A percentile compares a stretch with the other conserved stretches of the same genome.
Conservation (phyloP, 2,113 vertebrate species). For the Corydoras maculifer region DNA sequence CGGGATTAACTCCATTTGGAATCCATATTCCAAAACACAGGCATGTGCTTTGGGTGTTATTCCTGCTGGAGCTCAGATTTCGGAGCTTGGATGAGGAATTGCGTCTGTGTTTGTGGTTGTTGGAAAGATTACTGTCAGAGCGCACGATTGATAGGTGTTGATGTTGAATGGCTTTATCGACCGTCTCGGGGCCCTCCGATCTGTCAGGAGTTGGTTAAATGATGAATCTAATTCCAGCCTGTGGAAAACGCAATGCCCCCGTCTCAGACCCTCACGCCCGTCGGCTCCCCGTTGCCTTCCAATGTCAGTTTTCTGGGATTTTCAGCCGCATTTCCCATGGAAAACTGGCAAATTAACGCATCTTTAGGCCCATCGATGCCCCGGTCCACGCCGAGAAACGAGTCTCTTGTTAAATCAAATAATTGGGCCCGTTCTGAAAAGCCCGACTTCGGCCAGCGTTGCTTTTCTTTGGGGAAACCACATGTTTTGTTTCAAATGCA, state of each 20-base stretch:
- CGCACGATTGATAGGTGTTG: conserved; percentile 5
- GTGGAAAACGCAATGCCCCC: conserved; percentile 13
- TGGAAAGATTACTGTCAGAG: conserved; percentile 3
- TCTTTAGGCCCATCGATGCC: conserved; percentile 26
- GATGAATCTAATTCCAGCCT: conserved; percentile 19
- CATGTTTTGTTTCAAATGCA: conserved; percentile 37
- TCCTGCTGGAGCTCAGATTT: conserved; percentile 27
- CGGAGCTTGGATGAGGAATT: conserved; percentile 7
- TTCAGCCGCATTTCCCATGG: conserved; percentile 55
- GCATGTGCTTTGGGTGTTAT: conserved; percentile 17
- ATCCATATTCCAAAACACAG: conserved; percentile 1
- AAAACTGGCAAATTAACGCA: conserved; percentile 56
- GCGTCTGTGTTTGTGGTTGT: conserved; percentile 13
- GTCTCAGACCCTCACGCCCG: neutral
- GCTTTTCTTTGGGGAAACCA: conserved; percentile 56
- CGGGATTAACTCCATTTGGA: neutral
- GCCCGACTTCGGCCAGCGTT: conserved; percentile 53
- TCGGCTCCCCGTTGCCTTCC: conserved; percentile 32
- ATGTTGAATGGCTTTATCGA: conserved; percentile 5
- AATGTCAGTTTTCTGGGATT: conserved; percentile 45
- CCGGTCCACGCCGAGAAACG: conserved; percentile 50
- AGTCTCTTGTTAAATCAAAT: conserved; percentile 58
- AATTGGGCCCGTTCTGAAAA: conserved; percentile 57
- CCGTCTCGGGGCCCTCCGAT: neutral
- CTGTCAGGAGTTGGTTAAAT: conserved; percentile 23